Percentiles rank a stretch among this genome's conserved stretches.
Conservation (phyloP, 2,888 invertebrate species). For the Parnassius mnemosyne region DNA sequence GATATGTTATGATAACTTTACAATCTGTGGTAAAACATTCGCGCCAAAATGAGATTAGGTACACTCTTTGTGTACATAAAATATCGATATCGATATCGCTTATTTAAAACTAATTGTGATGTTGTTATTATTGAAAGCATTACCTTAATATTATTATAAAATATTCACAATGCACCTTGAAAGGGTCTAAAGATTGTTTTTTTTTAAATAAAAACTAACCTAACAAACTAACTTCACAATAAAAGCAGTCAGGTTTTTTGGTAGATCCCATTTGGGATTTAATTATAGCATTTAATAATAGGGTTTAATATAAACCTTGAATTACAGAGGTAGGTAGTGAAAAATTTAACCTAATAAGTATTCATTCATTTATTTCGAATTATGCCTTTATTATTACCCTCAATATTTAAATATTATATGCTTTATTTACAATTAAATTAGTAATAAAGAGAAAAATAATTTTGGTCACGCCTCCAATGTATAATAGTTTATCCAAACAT, state of each 20-base stretch:
- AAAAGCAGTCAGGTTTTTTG: constrained; percentile 70
- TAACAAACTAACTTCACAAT: constrained; percentile 41
- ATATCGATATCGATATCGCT: constrained; percentile 27
- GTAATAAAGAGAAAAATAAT: constrained; percentile 12
- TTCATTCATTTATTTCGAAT: constrained; percentile 41
- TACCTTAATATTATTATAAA: constrained; percentile 17
- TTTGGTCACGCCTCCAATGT: constrained; percentile 25
- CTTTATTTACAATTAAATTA: constrained; percentile 16
- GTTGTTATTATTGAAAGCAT: constrained; percentile 35
- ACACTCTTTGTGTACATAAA: constrained; percentile 27
- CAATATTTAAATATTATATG: constrained; percentile 17
- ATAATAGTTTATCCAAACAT: background rate
- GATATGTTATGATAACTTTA: constrained; percentile 77
- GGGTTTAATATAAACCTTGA: constrained; percentile 47
- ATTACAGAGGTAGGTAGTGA: constrained; percentile 66
- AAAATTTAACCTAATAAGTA: constrained; percentile 46
- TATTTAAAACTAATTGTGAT: constrained; percentile 32
- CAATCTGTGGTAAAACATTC: constrained; percentile 62
- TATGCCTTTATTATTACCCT: constrained; percentile 44
- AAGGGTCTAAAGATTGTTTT: constrained; percentile 40
- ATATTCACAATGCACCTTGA: constrained; percentile 63
- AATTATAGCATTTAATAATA: constrained; percentile 39
- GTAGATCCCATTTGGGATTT: constrained; percentile 57
- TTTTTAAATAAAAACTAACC: constrained; percentile 41
- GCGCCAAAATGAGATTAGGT: constrained; percentile 38